Percentiles rank a stretch among this genome's conserved stretches.
These are phyloP conservation scores for Drosophila melanosoma DNA, from an alignment of 2,888 invertebrate species.

Conservation along the genomic window DNA sequence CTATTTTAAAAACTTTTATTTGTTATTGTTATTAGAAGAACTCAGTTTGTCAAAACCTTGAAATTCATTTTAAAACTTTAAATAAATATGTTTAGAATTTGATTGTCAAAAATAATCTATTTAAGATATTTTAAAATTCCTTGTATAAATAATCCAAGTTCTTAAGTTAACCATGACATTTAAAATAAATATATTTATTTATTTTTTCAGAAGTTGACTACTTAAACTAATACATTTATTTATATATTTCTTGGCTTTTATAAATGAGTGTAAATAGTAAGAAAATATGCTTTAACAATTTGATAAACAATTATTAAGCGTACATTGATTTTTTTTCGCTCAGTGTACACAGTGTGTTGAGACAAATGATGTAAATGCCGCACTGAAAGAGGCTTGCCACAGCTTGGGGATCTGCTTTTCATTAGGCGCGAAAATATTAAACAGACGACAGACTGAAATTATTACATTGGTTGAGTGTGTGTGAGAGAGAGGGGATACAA, in stretches of 20 bases:
- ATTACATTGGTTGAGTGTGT: slow-evolving; percentile 38
- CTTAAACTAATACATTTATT: background rate
- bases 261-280: too few species aligned
- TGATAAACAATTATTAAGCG: background rate
- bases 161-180: background rate
- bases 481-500: background rate
- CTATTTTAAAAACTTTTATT: background rate
- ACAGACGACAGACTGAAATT: slow-evolving; percentile 71
- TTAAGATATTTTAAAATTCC: background rate
- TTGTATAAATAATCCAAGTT: background rate
- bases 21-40: background rate
- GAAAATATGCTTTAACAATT: background rate
- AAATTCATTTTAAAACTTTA: background rate
- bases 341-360: slow-evolving; percentile 28
- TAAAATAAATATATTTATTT: background rate
- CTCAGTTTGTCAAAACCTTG: background rate
- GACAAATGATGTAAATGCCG: slow-evolving; percentile 71
- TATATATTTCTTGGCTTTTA: background rate
- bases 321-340: background rate
- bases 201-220: background rate
- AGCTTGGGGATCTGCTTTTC: slow-evolving; percentile 63
- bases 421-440: slow-evolving; percentile 80
- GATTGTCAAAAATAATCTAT: background rate
- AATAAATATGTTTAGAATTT: background rate
- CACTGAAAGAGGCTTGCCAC: slow-evolving; percentile 18